These are phyloP conservation scores for Motacilla tschutschensis DNA, from an alignment of 2,113 vertebrate species.

Conservation along the genomic window DNA sequence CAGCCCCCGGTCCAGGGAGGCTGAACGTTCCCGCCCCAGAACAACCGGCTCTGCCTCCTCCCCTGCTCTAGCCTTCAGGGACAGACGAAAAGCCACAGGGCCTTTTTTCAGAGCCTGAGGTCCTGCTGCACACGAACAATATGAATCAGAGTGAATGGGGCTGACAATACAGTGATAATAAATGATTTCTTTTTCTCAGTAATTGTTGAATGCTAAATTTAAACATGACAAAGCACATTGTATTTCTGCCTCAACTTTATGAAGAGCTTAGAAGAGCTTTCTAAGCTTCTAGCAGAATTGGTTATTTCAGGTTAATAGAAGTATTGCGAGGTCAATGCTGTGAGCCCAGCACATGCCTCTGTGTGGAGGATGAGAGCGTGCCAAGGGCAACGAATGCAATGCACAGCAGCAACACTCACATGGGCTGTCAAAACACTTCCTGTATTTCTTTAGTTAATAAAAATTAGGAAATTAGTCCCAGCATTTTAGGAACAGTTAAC, in stretches of 20 bases:
- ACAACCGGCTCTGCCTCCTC: neutral
- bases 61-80: neutral
- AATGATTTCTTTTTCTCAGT: neutral
- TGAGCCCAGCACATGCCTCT: neutral
- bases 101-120: neutral
- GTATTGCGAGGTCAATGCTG: neutral
- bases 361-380: neutral
- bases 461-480: neutral
- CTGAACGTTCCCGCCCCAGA: neutral
- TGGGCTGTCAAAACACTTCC: neutral
- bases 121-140: slow-evolving; percentile 6
- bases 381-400: neutral
- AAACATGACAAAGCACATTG: slow-evolving; percentile 38
- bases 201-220: slow-evolving; percentile 49
- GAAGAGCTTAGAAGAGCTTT: neutral
- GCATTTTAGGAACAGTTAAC: slow-evolving; percentile 45
- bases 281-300: neutral
- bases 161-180: slow-evolving; percentile 29
- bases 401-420: neutral
- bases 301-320: neutral
- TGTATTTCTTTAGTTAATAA: neutral
- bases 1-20: neutral
- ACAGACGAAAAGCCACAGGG: accelerated
- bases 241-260: slow-evolving; percentile 32
- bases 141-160: neutral